Percentiles rank a stretch among this genome's conserved stretches.
Conservation (phyloP, 2,888 invertebrate species). For the Augiades crinisus region DNA sequence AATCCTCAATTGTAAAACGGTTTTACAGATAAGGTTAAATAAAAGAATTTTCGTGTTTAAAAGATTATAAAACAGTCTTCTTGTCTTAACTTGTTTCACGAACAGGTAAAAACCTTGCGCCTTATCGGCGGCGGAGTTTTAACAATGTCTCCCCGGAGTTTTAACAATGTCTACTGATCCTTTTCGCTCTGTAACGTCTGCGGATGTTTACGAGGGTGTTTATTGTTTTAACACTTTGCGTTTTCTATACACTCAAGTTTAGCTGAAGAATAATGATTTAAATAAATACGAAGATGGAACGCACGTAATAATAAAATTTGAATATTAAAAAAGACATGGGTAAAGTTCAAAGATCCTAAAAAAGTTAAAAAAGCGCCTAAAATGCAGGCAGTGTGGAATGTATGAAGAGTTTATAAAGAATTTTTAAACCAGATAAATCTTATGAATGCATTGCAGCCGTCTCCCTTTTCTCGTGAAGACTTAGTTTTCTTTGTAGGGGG, state of each 20-base stretch:
- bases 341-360: no score
- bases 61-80: constrained; percentile 29
- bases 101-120: constrained; percentile 45
- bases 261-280: no score
- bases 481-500: constrained; percentile 3
- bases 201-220: background rate
- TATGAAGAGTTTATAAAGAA: no score
- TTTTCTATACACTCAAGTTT: no score
- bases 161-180: constrained; percentile 39
- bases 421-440: no score
- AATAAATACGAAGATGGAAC: no score
- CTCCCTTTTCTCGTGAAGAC: background rate
- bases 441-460: background rate
- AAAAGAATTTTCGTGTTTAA: constrained; percentile 17
- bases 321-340: no score
- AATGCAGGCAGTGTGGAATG: no score
- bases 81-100: constrained; percentile 45
- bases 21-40: background rate
- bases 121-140: constrained; percentile 34
- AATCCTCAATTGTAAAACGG: background rate
- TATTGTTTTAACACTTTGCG: background rate
- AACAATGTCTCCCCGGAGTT: constrained; percentile 37
- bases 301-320: no score
- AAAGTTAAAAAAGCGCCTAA: no score
- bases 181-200: constrained; percentile 26